phyloP scores from a whole-genome alignment of 2,113 vertebrate species.

The Anhinga anhinga region DNA sequence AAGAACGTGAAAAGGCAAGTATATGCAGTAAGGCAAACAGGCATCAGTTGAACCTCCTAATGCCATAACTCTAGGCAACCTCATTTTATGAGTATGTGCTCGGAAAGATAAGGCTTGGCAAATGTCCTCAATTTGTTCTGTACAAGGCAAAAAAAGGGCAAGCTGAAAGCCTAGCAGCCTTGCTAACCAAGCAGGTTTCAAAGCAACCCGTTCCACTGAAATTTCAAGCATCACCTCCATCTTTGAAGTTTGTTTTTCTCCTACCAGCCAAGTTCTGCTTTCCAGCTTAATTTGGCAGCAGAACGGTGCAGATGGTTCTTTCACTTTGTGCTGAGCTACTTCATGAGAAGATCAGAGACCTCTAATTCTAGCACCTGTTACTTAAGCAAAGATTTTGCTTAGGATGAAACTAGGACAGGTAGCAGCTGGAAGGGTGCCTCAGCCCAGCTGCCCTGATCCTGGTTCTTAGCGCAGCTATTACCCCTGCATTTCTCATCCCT shows the following conservation, averaged over 20 bases:
- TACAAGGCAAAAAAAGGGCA: not conserved
- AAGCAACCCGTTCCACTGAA: not conserved
- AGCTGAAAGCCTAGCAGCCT: not conserved
- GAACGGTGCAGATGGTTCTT: constrained; percentile 15
- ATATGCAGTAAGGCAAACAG: not conserved
- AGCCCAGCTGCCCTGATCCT: not conserved
- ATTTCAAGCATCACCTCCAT: not conserved
- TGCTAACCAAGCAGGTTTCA: not conserved
- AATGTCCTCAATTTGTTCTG: not conserved
- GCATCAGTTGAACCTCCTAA: not conserved
- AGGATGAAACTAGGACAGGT: not conserved
- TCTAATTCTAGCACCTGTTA: not conserved
- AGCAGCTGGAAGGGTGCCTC: not conserved
- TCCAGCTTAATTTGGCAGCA: not conserved
- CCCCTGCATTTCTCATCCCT: not conserved
- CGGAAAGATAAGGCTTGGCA: not conserved
- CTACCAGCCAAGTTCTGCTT: not conserved
- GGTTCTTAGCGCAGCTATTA: not conserved
- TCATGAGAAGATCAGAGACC: not conserved
- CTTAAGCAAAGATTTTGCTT: not conserved
- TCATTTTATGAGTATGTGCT: not conserved
- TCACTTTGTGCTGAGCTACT: not conserved
- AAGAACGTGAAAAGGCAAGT: not conserved
- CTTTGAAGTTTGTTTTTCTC: not conserved
- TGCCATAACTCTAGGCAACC: not conserved